Evolutionary conservation across 1,140 invertebrate genomes (phyloP).

Genomic region (Tetramorium simillimum): DNA sequence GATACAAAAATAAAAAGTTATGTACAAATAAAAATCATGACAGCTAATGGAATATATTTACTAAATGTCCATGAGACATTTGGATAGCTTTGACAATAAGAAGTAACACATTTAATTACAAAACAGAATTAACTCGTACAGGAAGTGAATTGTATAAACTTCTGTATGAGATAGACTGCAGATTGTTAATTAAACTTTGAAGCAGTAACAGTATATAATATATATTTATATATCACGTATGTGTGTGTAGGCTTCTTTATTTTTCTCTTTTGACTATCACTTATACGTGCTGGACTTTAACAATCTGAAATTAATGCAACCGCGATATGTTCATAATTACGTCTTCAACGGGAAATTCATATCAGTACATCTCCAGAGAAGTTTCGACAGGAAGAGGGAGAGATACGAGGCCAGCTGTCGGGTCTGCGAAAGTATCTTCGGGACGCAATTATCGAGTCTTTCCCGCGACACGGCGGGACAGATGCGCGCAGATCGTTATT

Average conservation of each 20-base stretch:
- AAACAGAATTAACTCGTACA: neutral
- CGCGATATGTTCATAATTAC: slow-evolving; percentile 3
- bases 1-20: neutral
- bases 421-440: slow-evolving; percentile 52
- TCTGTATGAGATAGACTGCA: neutral
- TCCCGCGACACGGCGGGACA: slow-evolving; percentile 39
- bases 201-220: neutral
- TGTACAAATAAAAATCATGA: neutral
- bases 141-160: neutral
- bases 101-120: too few relatives aligned
- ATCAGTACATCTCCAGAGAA: slow-evolving; percentile 25
- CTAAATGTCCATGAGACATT: neutral
- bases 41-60: neutral
- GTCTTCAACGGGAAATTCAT: slow-evolving; percentile 3
- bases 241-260: too few relatives aligned
- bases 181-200: neutral
- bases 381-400: slow-evolving; percentile 9
- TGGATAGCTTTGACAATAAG: neutral
- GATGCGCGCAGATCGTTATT: slow-evolving; percentile 71
- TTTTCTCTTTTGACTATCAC: neutral
- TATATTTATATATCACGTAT: neutral
- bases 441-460: slow-evolving; percentile 51
- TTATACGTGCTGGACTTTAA: neutral
- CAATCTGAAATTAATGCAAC: slow-evolving; percentile 14
- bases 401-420: slow-evolving; percentile 34